Evolutionary conservation across 35 echinoderm and acorn worm genomes (phyloP).

Genomic region (Ophioderma brevispina): DNA sequence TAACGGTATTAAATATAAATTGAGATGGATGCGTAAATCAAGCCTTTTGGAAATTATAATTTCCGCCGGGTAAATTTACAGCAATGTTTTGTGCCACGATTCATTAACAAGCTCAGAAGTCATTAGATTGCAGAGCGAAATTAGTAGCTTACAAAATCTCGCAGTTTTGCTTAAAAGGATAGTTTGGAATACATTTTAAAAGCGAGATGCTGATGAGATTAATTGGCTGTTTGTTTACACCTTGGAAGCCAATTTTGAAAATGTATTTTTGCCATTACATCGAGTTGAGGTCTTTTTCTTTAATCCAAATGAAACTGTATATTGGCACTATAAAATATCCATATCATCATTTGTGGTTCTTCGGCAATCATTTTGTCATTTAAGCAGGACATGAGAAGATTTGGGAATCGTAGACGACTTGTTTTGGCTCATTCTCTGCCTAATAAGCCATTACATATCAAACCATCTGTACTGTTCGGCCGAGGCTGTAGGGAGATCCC

Average conservation of each 20-base stretch:
- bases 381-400: neutral
- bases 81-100: too few species aligned
- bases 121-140: too few species aligned
- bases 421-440: neutral
- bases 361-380: constrained; percentile 5
- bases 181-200: neutral
- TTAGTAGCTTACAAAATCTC: too few species aligned
- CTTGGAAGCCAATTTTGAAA: too few species aligned
- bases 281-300: too few species aligned
- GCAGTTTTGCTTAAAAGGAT: too few species aligned
- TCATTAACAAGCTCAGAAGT: too few species aligned
- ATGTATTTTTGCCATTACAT: too few species aligned
- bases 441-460: neutral
- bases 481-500: neutral
- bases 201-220: neutral
- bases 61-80: too few species aligned
- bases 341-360: neutral
- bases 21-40: too few species aligned
- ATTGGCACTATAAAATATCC: neutral
- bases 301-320: neutral
- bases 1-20: too few species aligned
- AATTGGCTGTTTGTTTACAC: neutral
- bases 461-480: neutral
- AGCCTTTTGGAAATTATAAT: too few species aligned
- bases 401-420: neutral